phyloP scores from a whole-genome alignment of 1,140 invertebrate genomes.

The Nasonia longicornis region DNA sequence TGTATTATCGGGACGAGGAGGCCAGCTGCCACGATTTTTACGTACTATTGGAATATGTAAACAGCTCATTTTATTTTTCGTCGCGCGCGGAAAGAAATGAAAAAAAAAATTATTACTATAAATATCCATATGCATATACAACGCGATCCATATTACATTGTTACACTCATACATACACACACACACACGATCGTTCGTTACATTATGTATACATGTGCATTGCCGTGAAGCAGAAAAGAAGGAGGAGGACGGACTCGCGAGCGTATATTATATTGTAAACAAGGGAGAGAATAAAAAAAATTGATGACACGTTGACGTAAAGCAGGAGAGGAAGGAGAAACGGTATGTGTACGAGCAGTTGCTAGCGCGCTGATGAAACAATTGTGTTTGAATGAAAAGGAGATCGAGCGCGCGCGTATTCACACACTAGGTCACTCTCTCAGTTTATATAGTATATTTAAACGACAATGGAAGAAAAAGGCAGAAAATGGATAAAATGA shows the following conservation, averaged over 20 bases:
- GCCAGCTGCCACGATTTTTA: not conserved
- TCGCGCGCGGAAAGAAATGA: not conserved
- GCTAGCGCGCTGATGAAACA: slow-evolving; percentile 3
- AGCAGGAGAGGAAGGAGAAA: slow-evolving; percentile 1
- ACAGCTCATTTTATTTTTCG: not conserved
- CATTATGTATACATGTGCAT: slow-evolving; percentile 10
- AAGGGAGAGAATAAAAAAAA: slow-evolving; percentile 17
- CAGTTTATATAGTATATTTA: slow-evolving; percentile 37
- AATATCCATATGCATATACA: not conserved
- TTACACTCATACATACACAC: not conserved
- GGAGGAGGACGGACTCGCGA: not conserved
- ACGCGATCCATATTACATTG: not conserved
- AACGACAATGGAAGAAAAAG: slow-evolving; percentile 5
- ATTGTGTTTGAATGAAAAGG: slow-evolving; percentile 29
- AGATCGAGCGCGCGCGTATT: slow-evolving; percentile 8
- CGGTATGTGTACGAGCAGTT: slow-evolving; percentile 10
- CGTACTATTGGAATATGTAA: not conserved
- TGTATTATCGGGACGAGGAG: not conserved
- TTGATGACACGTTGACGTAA: not conserved
- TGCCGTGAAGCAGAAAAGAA: not conserved
- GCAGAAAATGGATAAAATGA: slow-evolving; percentile 6
- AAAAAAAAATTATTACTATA: not conserved
- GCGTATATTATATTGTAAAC: slow-evolving; percentile 6
- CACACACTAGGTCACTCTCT: slow-evolving; percentile 23
- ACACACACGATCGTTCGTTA: not conserved